Base-by-base conservation (phyloP, 1,140 invertebrate genomes). In the Palaemon carinicauda region DNA sequence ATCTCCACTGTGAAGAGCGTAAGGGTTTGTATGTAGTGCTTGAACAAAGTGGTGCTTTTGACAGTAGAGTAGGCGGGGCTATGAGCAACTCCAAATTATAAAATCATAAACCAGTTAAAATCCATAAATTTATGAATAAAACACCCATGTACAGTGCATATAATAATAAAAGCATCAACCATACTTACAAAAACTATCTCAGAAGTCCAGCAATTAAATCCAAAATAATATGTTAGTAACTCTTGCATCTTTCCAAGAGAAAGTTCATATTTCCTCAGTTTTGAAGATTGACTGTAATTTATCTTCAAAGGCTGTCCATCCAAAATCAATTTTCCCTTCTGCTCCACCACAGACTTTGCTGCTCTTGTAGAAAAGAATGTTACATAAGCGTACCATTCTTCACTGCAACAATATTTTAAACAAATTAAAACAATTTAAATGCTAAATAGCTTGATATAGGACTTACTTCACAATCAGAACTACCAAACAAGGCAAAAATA, bases 151-250 rank as follows among this genome's bases (percentile, higher is more conserved):
- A 12, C 41, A 41, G 41, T 41, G n/a, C 12, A 12, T 41, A 41
- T 9, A 41, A 41, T 12, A 41, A 1, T 9, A 41, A 41, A 41
- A 9, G 41, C 41, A 41, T 12, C 41, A n/a, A n/a, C n/a, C n/a
- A n/a, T 41, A 75, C 41, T 81, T 81, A 81, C 80, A 81, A 69
- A 71, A 21, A 71, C 53, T 69, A 81, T 50, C 56, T 81, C 56
- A 3, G 80, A 81, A 51, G 60, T 81, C 80, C 80, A 81, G 24
- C 80, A 81, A 51, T 81, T 81, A 51, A 81, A 81, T 29, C 80
- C 80, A 69, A 81, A 52, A 27, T 71, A 81, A 71, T 81, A n/a
- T 2, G 50, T 81, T 33, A 81, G 56, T 50, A 81, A 51, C 9
- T 81, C 60, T 71, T 81, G 80, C 17, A 33, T 21, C n/a, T 81